Evolutionary conservation across 2,113 vertebrate genomes (phyloP).

Genomic region (Artemisiospiza belli): DNA sequence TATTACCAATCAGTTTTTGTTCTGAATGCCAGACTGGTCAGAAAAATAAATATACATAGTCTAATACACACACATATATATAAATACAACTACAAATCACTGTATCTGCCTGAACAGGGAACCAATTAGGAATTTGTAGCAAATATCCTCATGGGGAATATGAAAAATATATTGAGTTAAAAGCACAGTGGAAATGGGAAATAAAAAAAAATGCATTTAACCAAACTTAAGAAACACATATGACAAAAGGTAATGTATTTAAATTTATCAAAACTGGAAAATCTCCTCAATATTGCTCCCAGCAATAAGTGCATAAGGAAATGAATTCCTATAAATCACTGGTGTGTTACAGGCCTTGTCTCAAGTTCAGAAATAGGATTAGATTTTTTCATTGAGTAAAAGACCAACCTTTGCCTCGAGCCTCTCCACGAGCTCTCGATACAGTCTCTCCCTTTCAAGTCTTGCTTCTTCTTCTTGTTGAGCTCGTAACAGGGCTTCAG

Average conservation of each 20-base stretch:
- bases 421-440: constrained; percentile 70
- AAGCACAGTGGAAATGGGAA: background rate
- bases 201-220: background rate
- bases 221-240: background rate
- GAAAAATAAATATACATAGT: background rate
- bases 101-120: background rate
- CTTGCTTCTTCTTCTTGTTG: constrained; percentile 80
- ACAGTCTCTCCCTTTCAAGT: constrained; percentile 73
- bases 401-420: constrained; percentile 82
- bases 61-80: background rate
- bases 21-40: background rate
- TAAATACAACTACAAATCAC: background rate
- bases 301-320: background rate
- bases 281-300: background rate
- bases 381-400: background rate
- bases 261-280: background rate
- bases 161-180: background rate
- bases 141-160: background rate
- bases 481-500: constrained; percentile 74
- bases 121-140: background rate
- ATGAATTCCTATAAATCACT: background rate
- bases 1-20: background rate
- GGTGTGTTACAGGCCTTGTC: background rate
- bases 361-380: background rate
- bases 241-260: background rate